These are phyloP conservation scores for Malurus cyaneus DNA, from an alignment of 2,113 vertebrate genomes.

Conservation along the genomic window DNA sequence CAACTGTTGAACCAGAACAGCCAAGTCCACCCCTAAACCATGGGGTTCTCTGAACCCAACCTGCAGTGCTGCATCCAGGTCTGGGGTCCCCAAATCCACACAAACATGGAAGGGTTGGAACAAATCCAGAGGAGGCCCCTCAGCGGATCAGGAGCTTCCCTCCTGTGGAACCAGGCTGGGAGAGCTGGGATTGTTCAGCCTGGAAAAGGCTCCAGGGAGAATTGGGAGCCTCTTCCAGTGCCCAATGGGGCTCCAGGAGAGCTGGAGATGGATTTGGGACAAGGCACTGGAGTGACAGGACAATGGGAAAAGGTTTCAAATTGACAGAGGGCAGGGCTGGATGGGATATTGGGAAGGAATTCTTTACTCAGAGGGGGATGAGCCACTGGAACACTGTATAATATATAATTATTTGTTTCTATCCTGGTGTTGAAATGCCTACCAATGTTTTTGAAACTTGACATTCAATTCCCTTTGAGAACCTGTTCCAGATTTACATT, in stretches of 20 bases:
- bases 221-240: neutral
- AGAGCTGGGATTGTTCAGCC: neutral
- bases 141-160: neutral
- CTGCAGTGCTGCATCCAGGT: neutral
- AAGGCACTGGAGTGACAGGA: rapidly evolving
- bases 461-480: constrained; percentile 36
- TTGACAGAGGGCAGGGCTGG: neutral
- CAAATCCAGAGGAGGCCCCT: neutral
- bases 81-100: neutral
- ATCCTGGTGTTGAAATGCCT: neutral
- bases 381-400: neutral
- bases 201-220: neutral
- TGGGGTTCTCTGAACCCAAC: neutral
- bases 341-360: neutral
- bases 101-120: neutral
- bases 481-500: constrained; percentile 3
- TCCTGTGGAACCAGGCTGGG: neutral
- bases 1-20: neutral
- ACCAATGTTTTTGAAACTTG: neutral
- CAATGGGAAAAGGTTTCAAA: neutral
- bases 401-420: neutral
- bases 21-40: neutral
- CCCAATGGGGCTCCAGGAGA: neutral
- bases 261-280: neutral
- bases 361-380: neutral